Percentiles rank a stretch among this genome's conserved stretches.
Evolutionary conservation across 1,140 invertebrate genomes (phyloP).

Genomic region (Drosophila asahinai): DNA sequence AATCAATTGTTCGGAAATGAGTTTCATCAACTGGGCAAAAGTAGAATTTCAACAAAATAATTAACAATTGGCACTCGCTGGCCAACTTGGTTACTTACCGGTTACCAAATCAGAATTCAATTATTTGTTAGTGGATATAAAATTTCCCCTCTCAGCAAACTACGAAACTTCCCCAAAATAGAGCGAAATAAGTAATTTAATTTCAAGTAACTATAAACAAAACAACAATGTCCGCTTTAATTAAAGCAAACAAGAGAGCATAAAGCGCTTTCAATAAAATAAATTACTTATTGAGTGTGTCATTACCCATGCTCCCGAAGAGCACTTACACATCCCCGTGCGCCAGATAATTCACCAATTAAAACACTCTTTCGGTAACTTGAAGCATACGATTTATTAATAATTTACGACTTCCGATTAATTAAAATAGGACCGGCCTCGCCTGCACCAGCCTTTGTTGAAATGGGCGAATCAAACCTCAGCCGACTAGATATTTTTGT

Average conservation of each 20-base stretch:
- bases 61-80: constrained; percentile 2
- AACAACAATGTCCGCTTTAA: background rate
- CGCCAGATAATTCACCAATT: background rate
- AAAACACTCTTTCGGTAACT: constrained; percentile 3
- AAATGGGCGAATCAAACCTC: background rate
- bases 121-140: background rate
- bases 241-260: background rate
- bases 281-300: background rate
- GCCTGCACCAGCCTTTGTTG: constrained; percentile 15
- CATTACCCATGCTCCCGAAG: background rate
- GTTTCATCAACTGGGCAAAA: background rate
- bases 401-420: constrained; percentile 17
- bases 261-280: background rate
- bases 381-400: constrained; percentile 10
- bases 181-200: background rate
- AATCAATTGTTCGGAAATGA: constrained; percentile 35
- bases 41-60: background rate
- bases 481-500: constrained; percentile 36
- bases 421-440: constrained; percentile 12
- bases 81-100: background rate
- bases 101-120: background rate
- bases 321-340: background rate
- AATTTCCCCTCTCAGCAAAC: no score
- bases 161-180: background rate
- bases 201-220: background rate